Base-by-base conservation (phyloP, 2,888 invertebrate genomes). In the Pyralis farinalis region DNA sequence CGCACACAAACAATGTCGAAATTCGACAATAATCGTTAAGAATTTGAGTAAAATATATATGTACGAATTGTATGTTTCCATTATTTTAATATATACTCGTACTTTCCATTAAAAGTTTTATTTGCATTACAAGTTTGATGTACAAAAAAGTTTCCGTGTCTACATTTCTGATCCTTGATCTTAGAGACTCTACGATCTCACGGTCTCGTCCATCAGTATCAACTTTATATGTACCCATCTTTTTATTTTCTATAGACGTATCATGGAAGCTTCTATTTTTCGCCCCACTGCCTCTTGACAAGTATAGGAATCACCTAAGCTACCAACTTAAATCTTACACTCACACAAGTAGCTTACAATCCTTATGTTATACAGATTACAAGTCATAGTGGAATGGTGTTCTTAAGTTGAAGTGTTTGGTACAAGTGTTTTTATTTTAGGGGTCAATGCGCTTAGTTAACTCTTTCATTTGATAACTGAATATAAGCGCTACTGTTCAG, bases 191-290 rank as follows among this genome's bases (percentile, higher is more conserved):
- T 11, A 12, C 34, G 21, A 21, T 37, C 37, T 21, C 30, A 37
- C 21, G 29, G 30, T 16, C 20, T 31, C 8, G 12, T 10, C 8
- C 30, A 21, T 12, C 16, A 32, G n/a, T 8, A 12, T n/a, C 12
- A 20, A 29, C 10, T 37, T 30, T 37, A 21, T 37, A n/a, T 12
- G 11, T 30, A 22, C 30, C 32, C 4, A 5, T 16, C 32, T 30
- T 37, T 46, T 46, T 51, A 46, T 47, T 53, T 45, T 45, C 45
- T 47, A 47, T 32, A 42, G 51, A 73, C 72, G 72, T 76, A 78
- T 75, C 71, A 42, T 72, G 65, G 78, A 51, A 77, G 78, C 77
- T 55, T 68, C 57, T 53, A 71, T 72, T 68, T 63, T 53, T 55
- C 67, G 72, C 67, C 52, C 52, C 62, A 65, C 44, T 56, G 73